Evolutionary conservation across 2,797 vertebrate genomes (phyloP), one percentile per base, ranked within the genome.

Genomic region (Pelochelys cantorii): DNA sequence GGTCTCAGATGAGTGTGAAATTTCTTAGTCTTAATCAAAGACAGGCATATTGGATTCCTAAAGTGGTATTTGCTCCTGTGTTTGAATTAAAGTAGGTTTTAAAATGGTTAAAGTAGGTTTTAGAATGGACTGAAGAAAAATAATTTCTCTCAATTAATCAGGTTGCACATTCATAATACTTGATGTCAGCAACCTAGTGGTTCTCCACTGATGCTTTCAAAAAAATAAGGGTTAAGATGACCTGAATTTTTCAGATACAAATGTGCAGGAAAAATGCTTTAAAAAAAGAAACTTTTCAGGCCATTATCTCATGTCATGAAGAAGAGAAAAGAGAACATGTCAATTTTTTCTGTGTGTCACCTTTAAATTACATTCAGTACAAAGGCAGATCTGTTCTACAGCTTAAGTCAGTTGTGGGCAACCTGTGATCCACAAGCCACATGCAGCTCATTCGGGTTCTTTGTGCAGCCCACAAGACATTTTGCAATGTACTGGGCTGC

Each of bases 1-100:
- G 15, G 78, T 89, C 93, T 89, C 93, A 89, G 60, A 81, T 37
- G 90, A 91, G 87, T 75, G 80, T 79, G 80, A 84, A 93, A 94
- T 74, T 90, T 75, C 65, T 93, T 95, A 93, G 94, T 18, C 60
- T 90, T 91, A 96, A 95, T 93, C 60, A 89, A 86, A 90, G 56
- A 87, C 83, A 81, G 59, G 81, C 79, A 25, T 86, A 54, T 80
- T 86, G 74, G 74, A 89, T 54, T 74, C 81, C 81, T 94, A 93
- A 82, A 93, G 86, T 88, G 5, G 2, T 78, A 80, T 87, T 94
- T 95, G 90, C 65, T 93, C 90, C 85, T 92, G 81, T 2, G 15
- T 6, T 95, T 88, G 34, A 0, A 1, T 52, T 85, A 56, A 54
- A 57, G 31, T 37, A 1, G 1, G 83, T 54, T 85, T 91, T 89